Conservation (phyloP, 2,113 vertebrate species). For the Aythya baeri region DNA sequence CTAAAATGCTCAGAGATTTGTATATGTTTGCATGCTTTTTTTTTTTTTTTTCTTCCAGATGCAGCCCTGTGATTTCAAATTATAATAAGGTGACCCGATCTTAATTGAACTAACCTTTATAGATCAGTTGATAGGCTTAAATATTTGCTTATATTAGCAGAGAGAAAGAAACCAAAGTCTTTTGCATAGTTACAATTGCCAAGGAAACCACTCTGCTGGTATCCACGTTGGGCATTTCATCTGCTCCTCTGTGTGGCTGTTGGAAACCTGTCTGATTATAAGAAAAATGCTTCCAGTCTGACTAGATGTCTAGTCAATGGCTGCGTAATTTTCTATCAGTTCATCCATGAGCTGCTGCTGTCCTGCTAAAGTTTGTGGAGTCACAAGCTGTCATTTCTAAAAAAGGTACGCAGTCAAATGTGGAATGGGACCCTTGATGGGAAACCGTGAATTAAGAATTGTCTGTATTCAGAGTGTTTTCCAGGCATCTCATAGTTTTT, state of each 20-base stretch:
- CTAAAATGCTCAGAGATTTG: accelerated
- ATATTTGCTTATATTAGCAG: background rate
- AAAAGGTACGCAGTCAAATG: background rate
- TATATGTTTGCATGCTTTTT: accelerated
- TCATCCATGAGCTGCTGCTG: background rate
- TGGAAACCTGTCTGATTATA: background rate
- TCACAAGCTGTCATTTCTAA: background rate
- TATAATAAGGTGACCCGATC: background rate
- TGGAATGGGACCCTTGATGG: background rate
- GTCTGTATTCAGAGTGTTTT: background rate
- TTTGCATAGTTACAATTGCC: conserved; percentile 60
- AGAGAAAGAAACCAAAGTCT: background rate
- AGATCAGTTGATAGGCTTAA: background rate
- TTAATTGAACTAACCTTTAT: background rate
- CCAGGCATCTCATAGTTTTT: background rate
- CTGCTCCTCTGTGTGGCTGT: background rate
- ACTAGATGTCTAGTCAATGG: background rate
- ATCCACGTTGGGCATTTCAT: background rate
- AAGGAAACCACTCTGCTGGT: conserved; percentile 56
- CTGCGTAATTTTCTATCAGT: background rate
- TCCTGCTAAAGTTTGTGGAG: background rate
- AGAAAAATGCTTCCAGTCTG: background rate
- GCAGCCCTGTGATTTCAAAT: background rate
- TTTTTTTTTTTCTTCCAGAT: background rate
- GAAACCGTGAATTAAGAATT: background rate